Conservation (phyloP, 2,888 invertebrate species). For the Nymphalis urticae region DNA sequence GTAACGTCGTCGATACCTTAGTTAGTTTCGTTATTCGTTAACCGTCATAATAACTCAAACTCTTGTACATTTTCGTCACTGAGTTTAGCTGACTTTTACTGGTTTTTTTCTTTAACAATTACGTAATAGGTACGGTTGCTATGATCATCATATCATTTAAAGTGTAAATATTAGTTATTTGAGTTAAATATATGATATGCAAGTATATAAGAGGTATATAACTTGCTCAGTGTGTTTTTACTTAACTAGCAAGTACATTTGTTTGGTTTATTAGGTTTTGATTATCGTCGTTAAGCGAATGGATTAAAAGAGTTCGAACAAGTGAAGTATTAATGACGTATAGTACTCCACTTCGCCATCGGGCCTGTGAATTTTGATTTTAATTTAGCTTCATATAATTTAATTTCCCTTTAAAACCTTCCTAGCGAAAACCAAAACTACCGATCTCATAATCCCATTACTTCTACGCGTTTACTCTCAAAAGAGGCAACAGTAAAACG, state of each 20-base stretch:
- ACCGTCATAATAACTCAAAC: conserved; percentile 26
- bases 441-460: conserved; percentile 72
- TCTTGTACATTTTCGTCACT: conserved; percentile 26
- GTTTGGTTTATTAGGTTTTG: not conserved
- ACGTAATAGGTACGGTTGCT: too few relatives aligned
- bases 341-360: conserved; percentile 35
- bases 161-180: too few relatives aligned
- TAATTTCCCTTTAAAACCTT: conserved; percentile 58
- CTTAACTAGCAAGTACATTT: too few relatives aligned
- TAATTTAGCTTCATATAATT: conserved; percentile 55
- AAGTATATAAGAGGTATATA: too few relatives aligned
- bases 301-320: conserved; percentile 14
- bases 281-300: conserved; percentile 21
- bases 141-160: too few relatives aligned
- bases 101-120: too few relatives aligned
- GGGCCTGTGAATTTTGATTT: conserved; percentile 49
- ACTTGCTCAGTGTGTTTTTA: too few relatives aligned
- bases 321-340: conserved; percentile 23
- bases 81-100: conserved; percentile 23
- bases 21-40: conserved; percentile 30
- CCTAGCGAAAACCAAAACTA: conserved; percentile 59
- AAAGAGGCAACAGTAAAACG: conserved; percentile 77
- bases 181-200: too few relatives aligned
- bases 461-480: conserved; percentile 74
- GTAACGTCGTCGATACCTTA: conserved; percentile 23